Evolutionary conservation across 2,797 vertebrate species (phyloP).

Genomic region (Brachyalestes nurse): DNA sequence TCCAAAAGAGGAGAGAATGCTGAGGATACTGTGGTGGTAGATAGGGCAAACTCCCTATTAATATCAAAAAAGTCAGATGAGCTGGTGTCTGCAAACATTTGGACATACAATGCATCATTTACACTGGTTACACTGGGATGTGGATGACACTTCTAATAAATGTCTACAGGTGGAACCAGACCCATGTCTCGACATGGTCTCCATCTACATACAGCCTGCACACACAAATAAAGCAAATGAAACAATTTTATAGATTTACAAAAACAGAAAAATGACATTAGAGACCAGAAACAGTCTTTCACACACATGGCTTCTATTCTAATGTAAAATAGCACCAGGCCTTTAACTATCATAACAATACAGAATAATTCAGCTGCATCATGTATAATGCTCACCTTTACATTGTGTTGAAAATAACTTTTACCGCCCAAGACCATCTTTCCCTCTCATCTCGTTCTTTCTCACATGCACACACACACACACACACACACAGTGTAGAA

Average conservation of each 20-base stretch:
- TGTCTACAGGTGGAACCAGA: slow-evolving; percentile 6
- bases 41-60: too few relatives aligned
- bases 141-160: slow-evolving; percentile 23
- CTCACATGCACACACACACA: slow-evolving; percentile 22
- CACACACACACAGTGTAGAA: slow-evolving; percentile 41
- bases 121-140: neutral
- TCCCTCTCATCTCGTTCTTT: slow-evolving; percentile 61
- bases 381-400: slow-evolving; percentile 28
- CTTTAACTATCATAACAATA: slow-evolving; percentile 32
- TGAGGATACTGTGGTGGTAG: too few relatives aligned
- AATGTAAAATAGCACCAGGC: slow-evolving; percentile 42
- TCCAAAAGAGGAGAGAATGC: too few relatives aligned
- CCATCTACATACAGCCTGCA: slow-evolving; percentile 14
- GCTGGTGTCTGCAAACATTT: neutral
- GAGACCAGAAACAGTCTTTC: slow-evolving; percentile 20
- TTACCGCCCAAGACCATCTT: slow-evolving; percentile 18
- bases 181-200: slow-evolving; percentile 19
- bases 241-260: neutral
- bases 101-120: neutral
- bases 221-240: neutral
- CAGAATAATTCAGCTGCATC: slow-evolving; percentile 11
- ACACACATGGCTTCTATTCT: slow-evolving; percentile 46
- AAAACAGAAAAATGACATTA: slow-evolving; percentile 25
- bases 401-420: slow-evolving; percentile 34
- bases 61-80: neutral